Evolutionary conservation across 1,140 invertebrate genomes (phyloP).

Genomic region (Melitaea cinxia): DNA sequence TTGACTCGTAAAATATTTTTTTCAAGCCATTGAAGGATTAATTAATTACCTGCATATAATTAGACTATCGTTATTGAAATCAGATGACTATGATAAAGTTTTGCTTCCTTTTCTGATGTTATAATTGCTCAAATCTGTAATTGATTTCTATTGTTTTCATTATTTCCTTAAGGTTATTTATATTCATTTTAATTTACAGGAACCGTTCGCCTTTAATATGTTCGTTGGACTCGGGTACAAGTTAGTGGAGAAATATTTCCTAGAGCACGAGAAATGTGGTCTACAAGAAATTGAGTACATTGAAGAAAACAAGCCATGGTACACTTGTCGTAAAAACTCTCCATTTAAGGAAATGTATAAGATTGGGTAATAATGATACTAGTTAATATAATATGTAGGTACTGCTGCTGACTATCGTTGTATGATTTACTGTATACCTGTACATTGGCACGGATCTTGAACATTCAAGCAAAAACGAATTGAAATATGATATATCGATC

Average conservation of each 20-base stretch:
- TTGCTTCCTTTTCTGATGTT: too few species aligned
- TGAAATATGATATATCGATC: too few species aligned
- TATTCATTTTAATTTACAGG: conserved; percentile 20
- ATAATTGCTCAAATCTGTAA: too few species aligned
- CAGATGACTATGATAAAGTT: background rate
- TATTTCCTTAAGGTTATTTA: too few species aligned
- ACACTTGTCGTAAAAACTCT: conserved; percentile 82
- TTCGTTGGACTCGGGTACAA: conserved; percentile 82
- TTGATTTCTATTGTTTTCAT: too few species aligned
- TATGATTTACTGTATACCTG: too few species aligned
- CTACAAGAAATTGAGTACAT: conserved; percentile 84
- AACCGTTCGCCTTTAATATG: conserved; percentile 84
- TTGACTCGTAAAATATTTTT: background rate
- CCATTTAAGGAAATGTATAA: conserved; percentile 84
- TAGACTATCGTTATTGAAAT: background rate
- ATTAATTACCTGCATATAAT: background rate
- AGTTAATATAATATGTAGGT: background rate
- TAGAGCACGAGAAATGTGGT: conserved; percentile 85
- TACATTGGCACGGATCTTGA: too few species aligned
- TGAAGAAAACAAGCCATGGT: conserved; percentile 80
- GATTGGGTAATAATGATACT: conserved; percentile 42
- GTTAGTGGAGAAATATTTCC: conserved; percentile 82
- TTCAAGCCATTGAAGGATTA: background rate
- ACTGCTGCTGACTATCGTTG: too few species aligned
- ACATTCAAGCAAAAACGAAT: too few species aligned